These are phyloP conservation scores for Charaxes varanes DNA, from an alignment of 1,140 invertebrate species.

Conservation along the genomic window DNA sequence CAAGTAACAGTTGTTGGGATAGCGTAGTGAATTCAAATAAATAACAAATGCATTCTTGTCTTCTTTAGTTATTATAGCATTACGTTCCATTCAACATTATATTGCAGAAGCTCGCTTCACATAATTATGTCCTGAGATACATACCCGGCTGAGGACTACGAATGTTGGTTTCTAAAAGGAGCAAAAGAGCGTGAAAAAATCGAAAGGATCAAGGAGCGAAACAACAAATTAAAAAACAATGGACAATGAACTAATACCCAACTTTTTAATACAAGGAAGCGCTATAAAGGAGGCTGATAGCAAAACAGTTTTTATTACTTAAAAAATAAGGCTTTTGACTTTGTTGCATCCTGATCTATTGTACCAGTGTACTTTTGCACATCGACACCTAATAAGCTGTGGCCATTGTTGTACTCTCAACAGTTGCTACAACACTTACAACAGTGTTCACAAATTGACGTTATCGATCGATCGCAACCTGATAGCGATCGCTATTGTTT, in stretches of 20 bases:
- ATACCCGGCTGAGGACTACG: no score
- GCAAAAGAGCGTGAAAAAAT: no score
- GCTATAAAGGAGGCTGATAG: background rate
- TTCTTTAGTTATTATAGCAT: background rate
- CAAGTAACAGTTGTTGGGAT: conserved; percentile 6
- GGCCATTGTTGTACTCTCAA: conserved; percentile 7
- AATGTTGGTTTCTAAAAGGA: no score
- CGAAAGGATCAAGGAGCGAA: no score
- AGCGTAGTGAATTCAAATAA: conserved; percentile 7
- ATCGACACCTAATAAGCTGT: conserved; percentile 3
- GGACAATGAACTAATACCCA: conserved; percentile 6
- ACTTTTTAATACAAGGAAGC: background rate
- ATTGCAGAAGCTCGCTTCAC: no score
- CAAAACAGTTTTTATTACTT: background rate
- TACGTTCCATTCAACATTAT: no score
- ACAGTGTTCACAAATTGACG: conserved; percentile 11
- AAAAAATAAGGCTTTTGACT: background rate
- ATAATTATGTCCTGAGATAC: no score
- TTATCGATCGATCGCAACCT: conserved; percentile 6
- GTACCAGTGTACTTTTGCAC: background rate
- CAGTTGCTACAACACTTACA: conserved; percentile 9
- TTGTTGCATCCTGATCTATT: background rate
- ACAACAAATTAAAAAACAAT: conserved; percentile 3
- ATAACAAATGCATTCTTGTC: conserved; percentile 2
- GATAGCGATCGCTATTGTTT: conserved; percentile 11